phyloP scores from a whole-genome alignment of 2,888 invertebrate genomes.

The Petrophora chlorosata region DNA sequence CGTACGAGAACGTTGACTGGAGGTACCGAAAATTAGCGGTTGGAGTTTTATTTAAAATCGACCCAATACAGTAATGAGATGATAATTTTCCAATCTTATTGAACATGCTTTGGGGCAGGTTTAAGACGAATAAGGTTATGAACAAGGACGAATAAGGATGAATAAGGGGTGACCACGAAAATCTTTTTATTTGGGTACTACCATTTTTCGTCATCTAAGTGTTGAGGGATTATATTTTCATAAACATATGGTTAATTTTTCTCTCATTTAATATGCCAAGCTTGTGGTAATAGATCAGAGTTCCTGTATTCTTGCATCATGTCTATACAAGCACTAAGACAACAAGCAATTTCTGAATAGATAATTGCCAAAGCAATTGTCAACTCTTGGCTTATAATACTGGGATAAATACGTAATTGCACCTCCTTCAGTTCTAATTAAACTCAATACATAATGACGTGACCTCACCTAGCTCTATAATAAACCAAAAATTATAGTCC shows the following conservation, averaged over 20 bases:
- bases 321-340: too few species aligned
- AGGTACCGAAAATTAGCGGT: slow-evolving; percentile 51
- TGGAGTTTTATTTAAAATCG: slow-evolving; percentile 56
- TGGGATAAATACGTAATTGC: slow-evolving; percentile 21
- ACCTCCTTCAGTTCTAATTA: slow-evolving; percentile 15
- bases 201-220: too few species aligned
- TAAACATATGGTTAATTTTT: too few species aligned
- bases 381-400: slow-evolving; percentile 12
- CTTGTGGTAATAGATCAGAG: too few species aligned
- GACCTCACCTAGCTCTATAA: slow-evolving; percentile 16
- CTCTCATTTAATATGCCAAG: too few species aligned
- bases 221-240: neutral
- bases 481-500: slow-evolving; percentile 19
- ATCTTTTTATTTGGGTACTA: slow-evolving; percentile 23
- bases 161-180: slow-evolving; percentile 15
- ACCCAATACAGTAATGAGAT: slow-evolving; percentile 64
- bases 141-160: slow-evolving; percentile 24
- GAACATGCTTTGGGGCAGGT: slow-evolving; percentile 39
- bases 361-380: slow-evolving; percentile 15
- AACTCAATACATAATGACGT: slow-evolving; percentile 12
- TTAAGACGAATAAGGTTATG: too few species aligned
- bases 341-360: slow-evolving; percentile 16
- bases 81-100: slow-evolving; percentile 58
- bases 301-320: too few species aligned
- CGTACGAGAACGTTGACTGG: slow-evolving; percentile 54